Conservation (phyloP, 92 coral and sea anemone genomes). For the Palythoa caribaeorum region DNA sequence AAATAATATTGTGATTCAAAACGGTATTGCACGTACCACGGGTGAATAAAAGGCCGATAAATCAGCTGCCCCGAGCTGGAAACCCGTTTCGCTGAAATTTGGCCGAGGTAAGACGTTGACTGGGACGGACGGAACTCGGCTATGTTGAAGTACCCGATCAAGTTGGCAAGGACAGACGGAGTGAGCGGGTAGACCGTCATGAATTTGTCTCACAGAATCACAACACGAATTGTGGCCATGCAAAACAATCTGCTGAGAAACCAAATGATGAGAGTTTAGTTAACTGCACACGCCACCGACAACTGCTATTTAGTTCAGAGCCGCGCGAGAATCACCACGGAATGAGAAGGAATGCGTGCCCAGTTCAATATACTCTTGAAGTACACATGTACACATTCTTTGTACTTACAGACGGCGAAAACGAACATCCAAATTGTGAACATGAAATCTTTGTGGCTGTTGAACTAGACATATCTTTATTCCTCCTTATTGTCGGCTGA, state of each 20-base stretch:
- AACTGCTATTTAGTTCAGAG: constrained; percentile 19
- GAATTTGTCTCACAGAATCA: constrained; percentile 84
- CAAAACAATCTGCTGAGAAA: constrained; percentile 79
- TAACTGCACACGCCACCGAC: neutral
- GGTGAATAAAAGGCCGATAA: constrained; percentile 92
- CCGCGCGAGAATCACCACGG: constrained; percentile 24
- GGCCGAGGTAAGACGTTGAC: constrained; percentile 94
- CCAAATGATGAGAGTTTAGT: constrained; percentile 37
- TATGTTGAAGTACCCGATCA: constrained; percentile 91
- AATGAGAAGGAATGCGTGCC: neutral
- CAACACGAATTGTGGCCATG: constrained; percentile 85
- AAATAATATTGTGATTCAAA: neutral
- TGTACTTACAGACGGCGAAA: constrained; percentile 82
- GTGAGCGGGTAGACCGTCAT: constrained; percentile 82
- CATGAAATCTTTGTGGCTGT: constrained; percentile 83
- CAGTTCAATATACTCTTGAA: neutral
- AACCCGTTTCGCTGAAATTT: constrained; percentile 73
- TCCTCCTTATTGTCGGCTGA: constrained; percentile 26
- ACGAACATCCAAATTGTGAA: constrained; percentile 83
- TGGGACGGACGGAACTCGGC: constrained; percentile 80
- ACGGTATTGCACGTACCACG: constrained; percentile 74
- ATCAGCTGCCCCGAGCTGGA: constrained; percentile 86
- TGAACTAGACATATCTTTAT: constrained; percentile 82
- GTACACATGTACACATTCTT: constrained; percentile 29
- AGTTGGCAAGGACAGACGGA: constrained; percentile 96